Evolutionary conservation across 2,113 vertebrate species (phyloP).

Genomic region (Orycteropus afer): DNA sequence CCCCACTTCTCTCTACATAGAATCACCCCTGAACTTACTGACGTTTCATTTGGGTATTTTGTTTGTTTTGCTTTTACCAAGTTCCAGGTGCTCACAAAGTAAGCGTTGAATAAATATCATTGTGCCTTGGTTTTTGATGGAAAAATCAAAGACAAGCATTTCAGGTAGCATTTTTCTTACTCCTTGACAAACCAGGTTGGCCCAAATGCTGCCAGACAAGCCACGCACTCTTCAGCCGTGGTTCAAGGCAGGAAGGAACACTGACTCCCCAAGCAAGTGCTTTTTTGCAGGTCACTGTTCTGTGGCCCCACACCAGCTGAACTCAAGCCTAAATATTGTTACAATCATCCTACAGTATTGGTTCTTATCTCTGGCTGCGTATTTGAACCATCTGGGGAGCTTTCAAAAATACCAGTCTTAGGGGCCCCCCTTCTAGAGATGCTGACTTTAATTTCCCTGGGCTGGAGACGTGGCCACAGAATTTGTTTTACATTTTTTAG

Average conservation of each 20-base stretch:
- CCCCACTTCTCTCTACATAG: too few relatives aligned
- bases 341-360: not conserved
- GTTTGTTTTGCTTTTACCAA: not conserved
- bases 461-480: not conserved
- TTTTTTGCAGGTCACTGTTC: not conserved
- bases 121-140: not conserved
- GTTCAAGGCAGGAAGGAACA: not conserved
- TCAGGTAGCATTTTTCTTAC: not conserved
- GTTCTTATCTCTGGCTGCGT: not conserved
- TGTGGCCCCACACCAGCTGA: not conserved
- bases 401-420: not conserved
- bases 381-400: not conserved
- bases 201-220: not conserved
- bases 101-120: not conserved
- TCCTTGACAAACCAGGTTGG: not conserved
- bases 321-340: not conserved
- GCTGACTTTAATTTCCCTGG: not conserved
- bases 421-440: not conserved
- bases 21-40: not conserved
- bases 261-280: not conserved
- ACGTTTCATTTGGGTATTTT: not conserved
- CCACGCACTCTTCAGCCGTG: not conserved
- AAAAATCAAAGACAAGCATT: not conserved
- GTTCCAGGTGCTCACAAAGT: not conserved
- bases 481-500: not conserved